phyloP scores from a whole-genome alignment of 2,797 vertebrate genomes.

The Esox masquinongy region DNA sequence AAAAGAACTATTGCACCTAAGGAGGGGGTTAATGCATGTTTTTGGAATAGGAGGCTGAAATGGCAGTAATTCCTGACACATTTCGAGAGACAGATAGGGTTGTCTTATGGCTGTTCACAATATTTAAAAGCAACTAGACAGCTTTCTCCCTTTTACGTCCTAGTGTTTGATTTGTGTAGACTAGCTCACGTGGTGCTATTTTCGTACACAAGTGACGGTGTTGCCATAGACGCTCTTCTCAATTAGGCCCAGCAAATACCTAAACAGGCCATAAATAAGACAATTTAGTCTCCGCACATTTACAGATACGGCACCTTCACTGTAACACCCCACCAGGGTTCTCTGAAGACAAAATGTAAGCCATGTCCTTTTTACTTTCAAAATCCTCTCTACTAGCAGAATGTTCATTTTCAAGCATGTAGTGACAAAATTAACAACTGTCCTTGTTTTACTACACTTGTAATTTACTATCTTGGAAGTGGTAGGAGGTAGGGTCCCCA shows the following conservation, averaged over 20 bases:
- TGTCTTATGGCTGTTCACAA: slow-evolving; percentile 75
- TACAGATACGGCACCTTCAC: slow-evolving; percentile 21
- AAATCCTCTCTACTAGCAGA: slow-evolving; percentile 7
- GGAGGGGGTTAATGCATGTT: slow-evolving; percentile 83
- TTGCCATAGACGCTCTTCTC: slow-evolving; percentile 28
- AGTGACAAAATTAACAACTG: not conserved
- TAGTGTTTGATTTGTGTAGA: slow-evolving; percentile 71
- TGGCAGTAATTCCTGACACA: slow-evolving; percentile 80
- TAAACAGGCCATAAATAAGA: slow-evolving; percentile 32
- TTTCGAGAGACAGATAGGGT: slow-evolving; percentile 79
- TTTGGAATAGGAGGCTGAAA: slow-evolving; percentile 67
- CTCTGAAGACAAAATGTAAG: not conserved
- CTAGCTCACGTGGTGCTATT: slow-evolving; percentile 59
- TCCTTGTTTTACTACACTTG: not conserved
- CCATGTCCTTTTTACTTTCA: not conserved
- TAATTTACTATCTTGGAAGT: too few relatives aligned
- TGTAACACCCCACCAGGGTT: not conserved
- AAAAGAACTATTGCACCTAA: slow-evolving; percentile 73
- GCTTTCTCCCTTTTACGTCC: slow-evolving; percentile 52
- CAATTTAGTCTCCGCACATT: slow-evolving; percentile 14
- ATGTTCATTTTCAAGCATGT: not conserved
- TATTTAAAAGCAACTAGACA: slow-evolving; percentile 74
- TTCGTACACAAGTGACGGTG: slow-evolving; percentile 55
- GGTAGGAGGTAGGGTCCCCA: too few relatives aligned
- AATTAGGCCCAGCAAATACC: slow-evolving; percentile 53